Percentiles rank a stretch among this genome's conserved stretches.
phyloP scores from a whole-genome alignment of 2,888 invertebrate genomes.

The Bibio marci region DNA sequence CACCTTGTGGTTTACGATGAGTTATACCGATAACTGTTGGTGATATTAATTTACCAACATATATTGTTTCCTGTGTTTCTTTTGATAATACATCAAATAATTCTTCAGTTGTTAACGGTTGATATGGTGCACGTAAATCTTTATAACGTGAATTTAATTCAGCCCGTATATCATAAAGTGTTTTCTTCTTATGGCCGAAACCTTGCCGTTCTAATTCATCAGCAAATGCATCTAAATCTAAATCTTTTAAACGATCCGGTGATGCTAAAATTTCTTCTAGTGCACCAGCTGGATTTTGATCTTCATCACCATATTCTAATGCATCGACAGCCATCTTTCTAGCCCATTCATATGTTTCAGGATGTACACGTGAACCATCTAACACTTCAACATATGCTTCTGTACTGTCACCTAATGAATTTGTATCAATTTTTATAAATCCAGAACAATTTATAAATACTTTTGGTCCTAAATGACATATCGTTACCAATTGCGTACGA shows the following conservation, averaged over 20 bases:
- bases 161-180: constrained; percentile 89
- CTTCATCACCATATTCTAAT: constrained; percentile 93
- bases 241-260: constrained; percentile 83
- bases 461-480: constrained; percentile 94
- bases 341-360: constrained; percentile 99
- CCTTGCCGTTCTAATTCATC: constrained; percentile 89
- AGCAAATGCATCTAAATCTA: constrained; percentile 96
- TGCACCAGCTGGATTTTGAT: constrained; percentile 83
- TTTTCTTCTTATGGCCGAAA: constrained; percentile 79
- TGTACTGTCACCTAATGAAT: constrained; percentile 83
- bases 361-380: constrained; percentile 95
- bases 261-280: constrained; percentile 93
- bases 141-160: constrained; percentile 90
- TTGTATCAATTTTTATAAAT: constrained; percentile 96
- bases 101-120: constrained; percentile 69
- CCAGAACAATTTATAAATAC: constrained; percentile 98
- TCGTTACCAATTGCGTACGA: constrained; percentile 84
- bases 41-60: constrained; percentile 70
- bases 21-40: constrained; percentile 68
- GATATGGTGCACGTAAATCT: constrained; percentile 65
- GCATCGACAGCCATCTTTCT: constrained; percentile 99
- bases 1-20: constrained; percentile 76
- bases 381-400: constrained; percentile 91
- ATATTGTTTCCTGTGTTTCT: constrained; percentile 88
- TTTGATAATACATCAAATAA: constrained; percentile 90